Base-by-base conservation (phyloP, 2,888 invertebrate species). In the Leptinotarsa juncta region DNA sequence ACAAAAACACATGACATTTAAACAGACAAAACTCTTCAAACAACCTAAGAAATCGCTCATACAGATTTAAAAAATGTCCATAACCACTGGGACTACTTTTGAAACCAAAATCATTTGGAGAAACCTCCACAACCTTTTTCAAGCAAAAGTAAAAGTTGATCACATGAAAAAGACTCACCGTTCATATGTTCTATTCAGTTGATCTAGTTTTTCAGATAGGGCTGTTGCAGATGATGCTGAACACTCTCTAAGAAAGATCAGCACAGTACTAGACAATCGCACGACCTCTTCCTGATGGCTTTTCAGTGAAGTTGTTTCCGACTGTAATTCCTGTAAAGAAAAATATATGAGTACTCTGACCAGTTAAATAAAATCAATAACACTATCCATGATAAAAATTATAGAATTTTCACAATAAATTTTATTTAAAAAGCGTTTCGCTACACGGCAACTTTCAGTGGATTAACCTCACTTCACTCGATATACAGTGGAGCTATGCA, bases 241-340 rank as follows among this genome's bases (percentile, higher is more conserved):
- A 80, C 93, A 92, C 82, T 91, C 91, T 84, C 90, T 90, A 84
- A 95, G 90, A 85, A 94, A 93, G 78, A 90, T 89, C 79, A 95
- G 89, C 65, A 96, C 92, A 80, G 93, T 93, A 83, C 91, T 92
- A 62, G 94, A 92, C 85, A 94, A 89, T 73, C 92, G 91, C 79
- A 91, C 86, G 55, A 95, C 90, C 85, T 95, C 94, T 83, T 93
- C 93, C 82, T 91, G 90, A 84, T 90, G 90, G 75, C 93, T 91
- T 87, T 92, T 92, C 79, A 94, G 89, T 82, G 93, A 90, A 84
- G 92, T 91, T 78, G 94, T 93, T 89, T 95, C 95, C 80, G 89
- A 89, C 87, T 93, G 91, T 82, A 95, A 89, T 86, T 94, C 94
- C 95, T 95, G 87, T 76, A 83, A 82, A 1, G 65, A 60, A 72